Base-by-base conservation (phyloP, 2,888 invertebrate species). In the Synanthedon vespiformis region DNA sequence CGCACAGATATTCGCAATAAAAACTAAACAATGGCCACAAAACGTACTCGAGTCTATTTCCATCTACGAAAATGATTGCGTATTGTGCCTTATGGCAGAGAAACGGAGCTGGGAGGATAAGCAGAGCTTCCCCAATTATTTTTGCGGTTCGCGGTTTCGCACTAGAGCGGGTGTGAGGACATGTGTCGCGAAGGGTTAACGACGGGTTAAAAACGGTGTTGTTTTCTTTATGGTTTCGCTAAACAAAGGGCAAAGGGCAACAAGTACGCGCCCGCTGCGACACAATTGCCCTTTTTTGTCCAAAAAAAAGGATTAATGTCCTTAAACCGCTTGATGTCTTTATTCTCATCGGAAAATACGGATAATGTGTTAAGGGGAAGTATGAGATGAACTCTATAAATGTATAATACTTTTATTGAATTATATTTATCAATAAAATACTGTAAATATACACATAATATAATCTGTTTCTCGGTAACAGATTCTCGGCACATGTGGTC, bases 121-220 rank as follows among this genome's bases (percentile, higher is more conserved):
- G 12, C 13, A 49, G 18, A 50, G 10, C 12, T n/a, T 22, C 50
- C 50, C 27, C 27, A 40, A 55, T 54, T 53, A 51, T 53, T 58
- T 58, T 63, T 57, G 57, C 56, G 59, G 59, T 68, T 70, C 64
- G 63, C 70, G 68, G 70, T 62, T 74, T 75, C 65, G 58, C 70
- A 65, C 68, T 61, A 55, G 64, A n/a, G 8, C 53, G 27, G n/a
- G 11, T 63, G 61, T 63, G 62, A 58, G 62, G 63, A 78, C 83
- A 82, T 80, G 77, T 82, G 81, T 65, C 62, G 67, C 61, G 66
- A 78, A 78, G 80, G 82, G 82, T 78, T 80, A 77, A 72, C 67
- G 63, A 61, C 69, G 77, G 80, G 81, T 77, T 74, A 73, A 71
- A 52, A 72, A 70, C 70, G 69, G 65, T 68, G 74, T 75, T 82